phyloP scores from a whole-genome alignment of 2,113 vertebrate genomes.

The Saguinus imperator region DNA sequence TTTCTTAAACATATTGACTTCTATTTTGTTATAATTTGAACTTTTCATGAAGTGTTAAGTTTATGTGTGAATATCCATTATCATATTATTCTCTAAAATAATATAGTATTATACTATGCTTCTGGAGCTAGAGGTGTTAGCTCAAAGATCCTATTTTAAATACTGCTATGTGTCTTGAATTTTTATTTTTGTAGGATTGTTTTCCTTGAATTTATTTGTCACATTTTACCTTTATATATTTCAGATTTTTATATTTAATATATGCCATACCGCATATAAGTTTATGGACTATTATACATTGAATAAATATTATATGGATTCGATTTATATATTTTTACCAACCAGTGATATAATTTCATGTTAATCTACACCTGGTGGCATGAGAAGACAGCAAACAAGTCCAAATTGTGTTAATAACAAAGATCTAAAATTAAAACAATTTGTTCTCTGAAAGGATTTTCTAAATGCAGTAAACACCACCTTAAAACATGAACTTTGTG shows the following conservation, averaged over 20 bases:
- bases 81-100: not conserved
- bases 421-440: not conserved
- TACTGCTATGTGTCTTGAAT: not conserved
- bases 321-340: not conserved
- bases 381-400: not conserved
- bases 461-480: not conserved
- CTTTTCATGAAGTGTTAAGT: not conserved
- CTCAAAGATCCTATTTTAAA: not conserved
- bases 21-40: not conserved
- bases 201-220: not conserved
- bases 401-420: not conserved
- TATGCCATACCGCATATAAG: not conserved
- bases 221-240: not conserved
- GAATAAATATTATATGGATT: not conserved
- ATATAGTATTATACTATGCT: not conserved
- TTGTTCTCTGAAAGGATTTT: not conserved
- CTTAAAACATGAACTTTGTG: not conserved
- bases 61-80: not conserved
- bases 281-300: not conserved
- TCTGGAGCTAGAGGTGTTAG: not conserved
- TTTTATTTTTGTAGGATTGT: not conserved
- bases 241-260: not conserved
- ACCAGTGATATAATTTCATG: not conserved
- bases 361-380: not conserved
- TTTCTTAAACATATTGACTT: not conserved